Base-by-base conservation (phyloP, 2,113 vertebrate species). In the Bucco capensis region DNA sequence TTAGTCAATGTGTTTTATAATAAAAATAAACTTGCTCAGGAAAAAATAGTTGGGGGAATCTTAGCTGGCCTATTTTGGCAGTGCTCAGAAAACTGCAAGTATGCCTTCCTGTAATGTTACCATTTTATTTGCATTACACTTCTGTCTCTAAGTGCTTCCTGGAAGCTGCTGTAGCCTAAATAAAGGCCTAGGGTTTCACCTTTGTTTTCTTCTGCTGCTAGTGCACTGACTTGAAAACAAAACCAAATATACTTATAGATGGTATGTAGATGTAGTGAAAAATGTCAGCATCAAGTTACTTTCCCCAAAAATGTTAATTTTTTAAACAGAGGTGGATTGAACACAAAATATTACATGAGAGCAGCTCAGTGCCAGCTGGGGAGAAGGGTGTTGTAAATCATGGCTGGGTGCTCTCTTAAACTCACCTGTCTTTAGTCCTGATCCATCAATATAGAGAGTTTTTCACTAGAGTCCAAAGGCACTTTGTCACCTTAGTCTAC, bases 1-100 rank as follows among this genome's bases (percentile, higher is more conserved):
- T 61, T 72, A 67, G 30, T 76, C 69, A 62, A 31, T 84, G 40
- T 56, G 54, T 56, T 90, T 47, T 56, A 51, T 65, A 81, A 94
- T 49, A 95, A 92, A 94, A 96, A 88, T 64, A 94, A 96, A 69
- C 75, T 87, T 87, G 6, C 38, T 85, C 35, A 86, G 80, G 35
- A 35, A 94, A 95, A 89, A 91, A 42, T 81, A 53, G 9, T 62
- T 87, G 25, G 19, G 19, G 15, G 27, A 60, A 69, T 96, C 60
- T 80, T 77, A 91, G 54, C n/a, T 83, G 83, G 53, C 47, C 83
- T 93, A 40, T 90, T 93, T 84, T 72, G 70, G 27, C 40, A 62
- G 7, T 71, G 50, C n/a, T 95, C 42, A 85, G 74, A 90, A 96
- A 95, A 80, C 71, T 96, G 61, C 27, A 61, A 89, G 60, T 21